Base-by-base conservation (phyloP, 2,113 vertebrate genomes). In the Coryphaenoides rupestris region DNA sequence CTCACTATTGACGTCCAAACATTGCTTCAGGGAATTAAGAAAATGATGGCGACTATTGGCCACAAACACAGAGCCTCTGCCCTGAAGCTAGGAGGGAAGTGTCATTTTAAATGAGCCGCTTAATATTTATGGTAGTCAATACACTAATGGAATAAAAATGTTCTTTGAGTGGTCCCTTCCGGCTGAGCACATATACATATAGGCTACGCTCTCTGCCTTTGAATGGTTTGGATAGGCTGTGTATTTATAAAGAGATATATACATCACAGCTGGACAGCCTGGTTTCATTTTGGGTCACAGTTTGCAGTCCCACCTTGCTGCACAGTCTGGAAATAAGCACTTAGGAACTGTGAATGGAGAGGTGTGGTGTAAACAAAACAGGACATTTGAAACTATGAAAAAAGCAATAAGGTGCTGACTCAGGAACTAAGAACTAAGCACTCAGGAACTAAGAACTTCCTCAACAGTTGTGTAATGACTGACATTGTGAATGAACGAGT, bases 41-140 rank as follows among this genome's bases (percentile, higher is more conserved):
- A 63, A 54, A 16, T 21, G 46, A 15, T 14, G 15, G 17, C 61
- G 54, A 33, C 28, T 23, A 12, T 63, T 66, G 60, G 52, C 21
- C 22, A 19, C 16, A 54, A 19, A 7, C 16, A 56, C 5, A 1
- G 2, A 7, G 2, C 57, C n/a, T 14, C 10, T 10, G n/a, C 52
- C 68, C 60, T 23, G 26, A 62, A 72, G 60, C 55, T 61, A 58
- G 62, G 71, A 46, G 7, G 2, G 26, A 65, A 58, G 9, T 55
- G 62, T 47, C 67, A 26, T 53, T 61, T 80, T 64, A 73, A 74
- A 82, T 58, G 33, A 77, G 62, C 73, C 15, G n/a, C 71, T n/a
- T 21, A 69, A 16, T 24, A n/a, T 7, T 63, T 21, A 70, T 66
- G 53, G 23, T 9, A 23, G 62, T 57, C 26, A 62, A 64, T 23